Conservation (phyloP, 1,140 invertebrate species). For the Bursaphelenchus mucronatus region DNA sequence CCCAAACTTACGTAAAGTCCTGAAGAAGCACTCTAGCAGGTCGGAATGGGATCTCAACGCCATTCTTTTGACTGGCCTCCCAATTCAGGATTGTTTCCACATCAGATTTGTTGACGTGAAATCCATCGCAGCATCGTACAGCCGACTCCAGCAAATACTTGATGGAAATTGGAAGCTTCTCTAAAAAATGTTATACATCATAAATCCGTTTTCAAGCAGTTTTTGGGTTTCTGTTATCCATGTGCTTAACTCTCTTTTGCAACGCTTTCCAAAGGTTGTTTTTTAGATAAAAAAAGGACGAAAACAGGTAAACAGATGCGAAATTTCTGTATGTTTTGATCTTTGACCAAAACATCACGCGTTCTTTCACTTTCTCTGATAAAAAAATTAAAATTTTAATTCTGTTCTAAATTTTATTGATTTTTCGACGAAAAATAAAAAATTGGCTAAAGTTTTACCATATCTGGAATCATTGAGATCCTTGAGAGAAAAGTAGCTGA, state of each 20-base stretch:
- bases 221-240: too few species aligned
- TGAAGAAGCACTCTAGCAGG: slow-evolving; percentile 90
- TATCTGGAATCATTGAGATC: slow-evolving; percentile 10
- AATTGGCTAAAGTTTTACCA: not conserved
- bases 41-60: slow-evolving; percentile 90
- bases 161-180: slow-evolving; percentile 81
- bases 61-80: slow-evolving; percentile 72
- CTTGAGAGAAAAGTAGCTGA: slow-evolving; percentile 15
- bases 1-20: slow-evolving; percentile 66
- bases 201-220: too few species aligned
- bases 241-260: too few species aligned
- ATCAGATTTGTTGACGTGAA: slow-evolving; percentile 77
- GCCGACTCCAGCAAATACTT: slow-evolving; percentile 88
- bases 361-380: too few species aligned
- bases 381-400: too few species aligned
- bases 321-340: slow-evolving; percentile 15
- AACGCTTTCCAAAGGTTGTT: too few species aligned
- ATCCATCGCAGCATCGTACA: slow-evolving; percentile 90
- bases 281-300: too few species aligned
- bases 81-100: slow-evolving; percentile 86
- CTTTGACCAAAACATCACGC: too few species aligned
- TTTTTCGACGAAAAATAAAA: not conserved
- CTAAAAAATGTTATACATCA: slow-evolving; percentile 46
- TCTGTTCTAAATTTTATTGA: too few species aligned
- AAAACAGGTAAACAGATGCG: not conserved